These are phyloP conservation scores for Oreochromis niloticus DNA, from an alignment of 2,113 vertebrate genomes.

Conservation along the genomic window DNA sequence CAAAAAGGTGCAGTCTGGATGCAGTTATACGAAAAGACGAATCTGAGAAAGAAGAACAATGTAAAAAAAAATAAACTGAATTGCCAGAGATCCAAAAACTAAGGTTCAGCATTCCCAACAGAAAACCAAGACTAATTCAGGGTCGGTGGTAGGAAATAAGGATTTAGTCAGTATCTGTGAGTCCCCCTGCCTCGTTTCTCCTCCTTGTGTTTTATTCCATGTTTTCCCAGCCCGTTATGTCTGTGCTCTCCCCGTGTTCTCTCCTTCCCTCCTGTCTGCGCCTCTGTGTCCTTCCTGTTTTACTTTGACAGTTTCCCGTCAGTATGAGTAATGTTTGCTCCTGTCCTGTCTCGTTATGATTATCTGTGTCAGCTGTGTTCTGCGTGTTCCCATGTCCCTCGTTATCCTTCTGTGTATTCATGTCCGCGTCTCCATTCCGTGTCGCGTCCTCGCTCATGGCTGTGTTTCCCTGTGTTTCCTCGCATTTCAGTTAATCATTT, in stretches of 20 bases:
- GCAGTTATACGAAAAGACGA: background rate
- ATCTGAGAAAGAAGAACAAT: background rate
- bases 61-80: background rate
- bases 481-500: no score
- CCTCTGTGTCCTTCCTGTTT: background rate
- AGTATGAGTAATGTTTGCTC: rapidly evolving
- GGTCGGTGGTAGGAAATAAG: background rate
- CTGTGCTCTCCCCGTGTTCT: background rate
- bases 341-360: background rate
- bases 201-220: background rate
- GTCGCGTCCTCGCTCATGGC: no score
- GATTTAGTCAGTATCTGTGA: background rate
- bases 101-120: background rate
- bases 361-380: background rate
- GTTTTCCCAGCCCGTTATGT: rapidly evolving
- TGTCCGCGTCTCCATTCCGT: rapidly evolving
- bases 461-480: no score
- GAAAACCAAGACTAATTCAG: background rate
- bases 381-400: no score
- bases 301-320: background rate
- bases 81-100: background rate
- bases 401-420: background rate
- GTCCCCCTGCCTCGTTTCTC: rapidly evolving
- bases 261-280: background rate
- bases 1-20: background rate